Conservation (phyloP, 2,797 vertebrate species). For the Tarsius wallacei region DNA sequence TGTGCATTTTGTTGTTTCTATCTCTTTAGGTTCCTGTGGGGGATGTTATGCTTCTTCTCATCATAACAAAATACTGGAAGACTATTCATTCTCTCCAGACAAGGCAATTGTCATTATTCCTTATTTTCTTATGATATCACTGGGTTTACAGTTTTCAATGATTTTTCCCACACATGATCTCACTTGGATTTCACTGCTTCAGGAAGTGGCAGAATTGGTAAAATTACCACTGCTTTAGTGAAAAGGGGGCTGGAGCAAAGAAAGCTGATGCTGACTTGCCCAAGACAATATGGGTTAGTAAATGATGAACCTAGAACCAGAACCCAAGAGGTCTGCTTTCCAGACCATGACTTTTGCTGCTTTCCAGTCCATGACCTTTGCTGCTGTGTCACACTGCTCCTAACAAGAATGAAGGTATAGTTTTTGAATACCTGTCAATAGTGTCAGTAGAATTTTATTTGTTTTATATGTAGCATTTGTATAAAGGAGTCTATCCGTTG, state of each 20-base stretch:
- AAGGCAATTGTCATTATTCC: neutral
- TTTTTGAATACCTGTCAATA: neutral
- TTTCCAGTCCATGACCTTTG: neutral
- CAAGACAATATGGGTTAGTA: neutral
- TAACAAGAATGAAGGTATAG: neutral
- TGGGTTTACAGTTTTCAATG: neutral
- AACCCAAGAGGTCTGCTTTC: neutral
- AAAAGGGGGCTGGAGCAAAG: neutral
- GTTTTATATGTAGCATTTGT: neutral
- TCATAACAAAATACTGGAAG: neutral
- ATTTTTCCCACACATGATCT: neutral
- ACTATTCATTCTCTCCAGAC: neutral
- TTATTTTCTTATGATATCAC: neutral
- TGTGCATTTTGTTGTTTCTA: neutral
- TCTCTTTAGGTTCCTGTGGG: neutral
- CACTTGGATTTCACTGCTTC: neutral
- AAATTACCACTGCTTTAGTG: neutral
- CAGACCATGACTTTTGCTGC: neutral
- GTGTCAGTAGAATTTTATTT: neutral
- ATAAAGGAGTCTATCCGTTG: neutral
- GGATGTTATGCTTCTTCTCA: neutral
- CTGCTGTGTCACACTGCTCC: neutral
- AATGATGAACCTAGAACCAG: accelerated
- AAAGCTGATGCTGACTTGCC: accelerated
- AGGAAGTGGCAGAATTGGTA: neutral